Base-by-base conservation (phyloP, 2,888 invertebrate genomes). In the Cheilosia soror region DNA sequence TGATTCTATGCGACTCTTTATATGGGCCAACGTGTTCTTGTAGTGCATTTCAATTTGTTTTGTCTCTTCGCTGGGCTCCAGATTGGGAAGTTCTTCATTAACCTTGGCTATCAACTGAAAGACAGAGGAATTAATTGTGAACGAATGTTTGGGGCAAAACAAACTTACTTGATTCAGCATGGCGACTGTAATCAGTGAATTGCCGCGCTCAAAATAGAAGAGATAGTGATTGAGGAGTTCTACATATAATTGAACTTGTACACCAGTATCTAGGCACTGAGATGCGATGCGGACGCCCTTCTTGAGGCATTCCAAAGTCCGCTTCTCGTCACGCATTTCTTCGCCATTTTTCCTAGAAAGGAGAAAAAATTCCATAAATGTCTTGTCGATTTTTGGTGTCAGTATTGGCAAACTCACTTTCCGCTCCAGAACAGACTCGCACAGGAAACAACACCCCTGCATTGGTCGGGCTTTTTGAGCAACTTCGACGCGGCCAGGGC, bases 361-460 rank as follows among this genome's bases (percentile, higher is more conserved):
- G 44, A 1, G 51, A 58, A 66, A 9, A 3, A 27, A 11, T 25
- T 25, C 2, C 4, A 20, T 25, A 4, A 20, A 9, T 25, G 7
- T 25, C 25, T 7, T 25, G 20, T 15, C 2, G 4, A 20, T 20
- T 20, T 20, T 0, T 2, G 25, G 3, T 11, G 4, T 49, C 11
- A 49, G 11, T 13, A 3, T 27, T 5, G 5, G 5, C 2, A 7
- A 51, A 89, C 90, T 89, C 88, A 93, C 87, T 96, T 95, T 15
- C 97, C 97, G 87, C 98, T 98, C 99, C 99, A 99, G 93, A 99
- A 99, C 81, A 99, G 94, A 92, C 99, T 98, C 0, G 99, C 97
- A 91, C 98, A 98, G 0, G 97, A 95, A 0, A 97, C 96, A 0
- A 99, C 98, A 0, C 98, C 99, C 47, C 99, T 94, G 89, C 98